These are phyloP conservation scores for Meghimatium bilineatum DNA, from an alignment of 2,888 invertebrate genomes.

Conservation along the genomic window DNA sequence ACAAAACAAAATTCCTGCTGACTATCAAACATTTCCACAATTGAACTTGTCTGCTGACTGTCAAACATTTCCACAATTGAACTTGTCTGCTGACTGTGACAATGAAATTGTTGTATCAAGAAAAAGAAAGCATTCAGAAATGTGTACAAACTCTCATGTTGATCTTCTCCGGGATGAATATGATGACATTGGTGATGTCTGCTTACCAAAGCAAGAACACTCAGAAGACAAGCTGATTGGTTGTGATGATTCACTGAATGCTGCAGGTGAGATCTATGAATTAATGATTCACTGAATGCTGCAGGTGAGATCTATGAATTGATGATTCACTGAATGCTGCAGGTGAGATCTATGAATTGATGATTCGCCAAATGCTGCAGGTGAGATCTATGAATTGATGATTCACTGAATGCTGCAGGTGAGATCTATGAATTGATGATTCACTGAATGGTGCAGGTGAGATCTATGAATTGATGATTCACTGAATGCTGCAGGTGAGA, in stretches of 20 bases:
- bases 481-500: not conserved
- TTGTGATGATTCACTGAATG: not conserved
- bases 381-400: not conserved
- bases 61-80: not conserved
- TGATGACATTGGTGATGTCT: conserved; percentile 40
- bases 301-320: not conserved
- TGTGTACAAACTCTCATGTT: not conserved
- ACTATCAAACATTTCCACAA: not conserved
- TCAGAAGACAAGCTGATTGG: not conserved
- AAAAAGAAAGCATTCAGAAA: conserved; percentile 6
- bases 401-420: not conserved
- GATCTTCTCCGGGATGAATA: conserved; percentile 1
- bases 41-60: not conserved
- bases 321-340: not conserved
- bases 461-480: not conserved
- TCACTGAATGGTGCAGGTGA: not conserved
- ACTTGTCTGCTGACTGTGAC: not conserved
- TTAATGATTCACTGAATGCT: no score
- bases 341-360: not conserved
- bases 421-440: not conserved
- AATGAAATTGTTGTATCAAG: not conserved
- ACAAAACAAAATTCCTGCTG: not conserved
- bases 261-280: not conserved
- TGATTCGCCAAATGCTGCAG: not conserved
- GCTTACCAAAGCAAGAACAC: not conserved